These are phyloP conservation scores for Cistogaster globosa DNA, from an alignment of 2,888 invertebrate genomes.

Conservation along the genomic window DNA sequence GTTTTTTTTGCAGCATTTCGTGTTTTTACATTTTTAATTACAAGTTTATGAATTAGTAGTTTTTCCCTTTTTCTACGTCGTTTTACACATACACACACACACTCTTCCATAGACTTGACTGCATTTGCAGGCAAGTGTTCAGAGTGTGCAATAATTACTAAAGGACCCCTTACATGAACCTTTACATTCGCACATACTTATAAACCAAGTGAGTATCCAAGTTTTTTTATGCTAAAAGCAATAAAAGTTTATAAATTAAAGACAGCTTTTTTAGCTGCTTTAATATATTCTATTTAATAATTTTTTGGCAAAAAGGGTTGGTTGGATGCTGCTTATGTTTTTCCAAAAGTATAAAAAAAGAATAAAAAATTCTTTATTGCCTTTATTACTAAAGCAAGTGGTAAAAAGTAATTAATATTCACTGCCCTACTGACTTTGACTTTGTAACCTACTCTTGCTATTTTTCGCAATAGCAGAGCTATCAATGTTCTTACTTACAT, in stretches of 20 bases:
- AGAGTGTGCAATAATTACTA: conserved; percentile 6
- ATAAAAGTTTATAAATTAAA: conserved; percentile 35
- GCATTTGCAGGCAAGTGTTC: neutral
- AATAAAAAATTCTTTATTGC: conserved; percentile 44
- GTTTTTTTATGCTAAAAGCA: conserved; percentile 36
- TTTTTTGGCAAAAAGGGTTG: conserved; percentile 29
- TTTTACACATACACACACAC: neutral
- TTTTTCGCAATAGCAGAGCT: neutral
- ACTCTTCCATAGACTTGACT: neutral
- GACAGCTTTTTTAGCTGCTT: conserved; percentile 27
- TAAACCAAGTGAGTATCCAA: neutral
- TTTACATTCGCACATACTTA: neutral
- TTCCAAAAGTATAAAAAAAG: conserved; percentile 41
- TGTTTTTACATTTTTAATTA: conserved; percentile 70
- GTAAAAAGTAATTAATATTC: conserved; percentile 69
- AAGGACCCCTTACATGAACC: conserved; percentile 38
- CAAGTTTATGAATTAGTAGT: conserved; percentile 61
- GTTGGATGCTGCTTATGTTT: conserved; percentile 59
- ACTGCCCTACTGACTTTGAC: conserved; percentile 62
- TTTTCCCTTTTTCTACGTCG: conserved; percentile 14
- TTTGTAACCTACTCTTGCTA: conserved; percentile 52
- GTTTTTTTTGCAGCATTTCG: conserved; percentile 22
- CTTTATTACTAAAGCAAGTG: conserved; percentile 64
- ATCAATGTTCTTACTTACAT: neutral
- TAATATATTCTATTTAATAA: neutral